Evolutionary conservation across 2,888 invertebrate genomes (phyloP).

Genomic region (Mythimna ferrago): DNA sequence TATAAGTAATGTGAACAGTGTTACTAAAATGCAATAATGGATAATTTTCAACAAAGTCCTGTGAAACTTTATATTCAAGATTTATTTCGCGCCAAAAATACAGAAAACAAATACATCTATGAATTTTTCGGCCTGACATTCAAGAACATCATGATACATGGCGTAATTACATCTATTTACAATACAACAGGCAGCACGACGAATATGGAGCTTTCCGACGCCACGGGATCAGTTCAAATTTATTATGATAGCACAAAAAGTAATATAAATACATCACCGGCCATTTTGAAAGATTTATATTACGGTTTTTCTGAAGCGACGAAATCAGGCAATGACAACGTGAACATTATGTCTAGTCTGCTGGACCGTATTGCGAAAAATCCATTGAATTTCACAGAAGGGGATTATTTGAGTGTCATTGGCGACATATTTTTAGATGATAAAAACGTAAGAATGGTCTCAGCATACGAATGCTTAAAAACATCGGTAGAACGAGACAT

Average conservation of each 20-base stretch:
- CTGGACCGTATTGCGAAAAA: slow-evolving; percentile 75
- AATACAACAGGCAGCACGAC: slow-evolving; percentile 71
- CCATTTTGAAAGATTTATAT: slow-evolving; percentile 73
- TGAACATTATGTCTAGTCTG: slow-evolving; percentile 77
- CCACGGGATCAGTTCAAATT: slow-evolving; percentile 82
- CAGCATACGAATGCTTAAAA: slow-evolving; percentile 78
- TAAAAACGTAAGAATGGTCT: slow-evolving; percentile 78
- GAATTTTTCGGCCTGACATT: slow-evolving; percentile 81
- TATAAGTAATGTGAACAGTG: slow-evolving; percentile 10
- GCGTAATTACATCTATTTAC: slow-evolving; percentile 81
- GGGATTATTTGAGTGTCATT: slow-evolving; percentile 76
- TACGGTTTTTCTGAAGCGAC: slow-evolving; percentile 72
- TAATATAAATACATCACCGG: slow-evolving; percentile 70
- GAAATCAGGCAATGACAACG: slow-evolving; percentile 75
- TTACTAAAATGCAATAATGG: slow-evolving; percentile 50
- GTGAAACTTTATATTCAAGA: slow-evolving; percentile 86
- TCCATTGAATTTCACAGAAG: slow-evolving; percentile 73
- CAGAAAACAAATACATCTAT: slow-evolving; percentile 82
- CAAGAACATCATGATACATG: slow-evolving; percentile 86
- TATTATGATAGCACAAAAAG: slow-evolving; percentile 80
- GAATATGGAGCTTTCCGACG: slow-evolving; percentile 83
- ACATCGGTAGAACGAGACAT: slow-evolving; percentile 80
- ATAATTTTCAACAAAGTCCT: slow-evolving; percentile 74
- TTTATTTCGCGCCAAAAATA: slow-evolving; percentile 81
- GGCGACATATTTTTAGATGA: slow-evolving; percentile 86